Evolutionary conservation across 2,888 invertebrate genomes (phyloP), one percentile per base, ranked within the genome.

Genomic region (Tenthredo mesomela): DNA sequence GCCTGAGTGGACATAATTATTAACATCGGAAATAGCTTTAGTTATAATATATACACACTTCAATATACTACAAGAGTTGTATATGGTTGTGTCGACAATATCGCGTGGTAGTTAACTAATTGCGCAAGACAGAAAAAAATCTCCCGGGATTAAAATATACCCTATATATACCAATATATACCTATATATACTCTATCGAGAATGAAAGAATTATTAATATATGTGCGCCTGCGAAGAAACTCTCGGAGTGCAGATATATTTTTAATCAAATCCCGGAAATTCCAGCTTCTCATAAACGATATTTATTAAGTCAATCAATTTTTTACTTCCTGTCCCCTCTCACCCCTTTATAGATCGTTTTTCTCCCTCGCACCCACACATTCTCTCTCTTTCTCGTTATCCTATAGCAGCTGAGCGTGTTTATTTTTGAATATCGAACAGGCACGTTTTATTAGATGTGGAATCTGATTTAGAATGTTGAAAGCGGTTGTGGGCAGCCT

Each of bases 371-470:
- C n/a, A 25, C 25, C 3, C 21, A 10, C 10, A 25, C 4, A 12
- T 61, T 4, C 10, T 9, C 25, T 61, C 61, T 61, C 4, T 25
- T 21, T 25, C 25, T 61, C 50, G 29, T 9, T 73, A 3, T 73
- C 40, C 9, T 54, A 77, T 18, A 77, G 33, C 50, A 33, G 47
- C 18, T 29, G 77, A 54, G 33, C 9, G 7, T 80, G 80, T 80
- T 80, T 80, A 80, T 80, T 80, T 80, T 80, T 25, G 80, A 80
- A 58, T 80, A 80, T 80, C 58, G n/a, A 80, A 80, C 80, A 29
- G 80, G 61, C 61, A 61, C 58, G 80, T 80, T 80, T 80, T 80
- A 80, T 80, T 80, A 80, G 61, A 80, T 80, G 29, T 15, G 25
- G 21, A 80, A 80, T 80, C 40, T 80, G 80, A 80, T 58, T 61